phyloP scores from a whole-genome alignment of 2,113 vertebrate genomes.

The Pitta sordida region DNA sequence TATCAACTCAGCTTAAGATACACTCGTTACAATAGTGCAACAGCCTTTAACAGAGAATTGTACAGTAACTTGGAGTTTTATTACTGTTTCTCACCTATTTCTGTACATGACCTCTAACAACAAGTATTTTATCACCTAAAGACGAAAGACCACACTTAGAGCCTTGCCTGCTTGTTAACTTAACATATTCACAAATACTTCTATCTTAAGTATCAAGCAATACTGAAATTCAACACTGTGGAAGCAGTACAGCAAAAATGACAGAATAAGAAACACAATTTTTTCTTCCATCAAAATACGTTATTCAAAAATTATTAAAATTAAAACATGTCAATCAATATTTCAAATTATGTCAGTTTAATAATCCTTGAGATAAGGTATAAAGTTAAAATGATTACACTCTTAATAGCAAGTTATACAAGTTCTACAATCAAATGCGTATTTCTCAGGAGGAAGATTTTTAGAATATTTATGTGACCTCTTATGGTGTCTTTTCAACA shows the following conservation, averaged over 20 bases:
- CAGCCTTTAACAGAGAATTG: not conserved
- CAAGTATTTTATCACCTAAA: not conserved
- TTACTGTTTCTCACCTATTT: not conserved
- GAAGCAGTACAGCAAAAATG: not conserved
- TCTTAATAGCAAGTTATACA: not conserved
- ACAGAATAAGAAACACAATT: not conserved
- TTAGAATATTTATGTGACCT: not conserved
- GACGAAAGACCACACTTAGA: not conserved
- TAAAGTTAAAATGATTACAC: not conserved
- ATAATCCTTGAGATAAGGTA: not conserved
- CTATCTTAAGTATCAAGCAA: not conserved
- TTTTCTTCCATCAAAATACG: not conserved
- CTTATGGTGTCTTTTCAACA: not conserved
- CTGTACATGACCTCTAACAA: not conserved
- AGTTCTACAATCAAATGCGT: not conserved
- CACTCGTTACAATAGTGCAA: not conserved
- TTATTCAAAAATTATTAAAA: not conserved
- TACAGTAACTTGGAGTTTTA: rapidly evolving
- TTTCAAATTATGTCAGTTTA: not conserved
- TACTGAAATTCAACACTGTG: not conserved
- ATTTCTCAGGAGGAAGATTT: not conserved
- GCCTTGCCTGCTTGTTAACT: not conserved
- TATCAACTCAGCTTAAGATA: not conserved
- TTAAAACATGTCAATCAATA: not conserved
- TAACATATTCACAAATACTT: not conserved